These are phyloP conservation scores for Rhagoletis zephyria DNA, from an alignment of 1,140 invertebrate genomes.

Conservation along the genomic window DNA sequence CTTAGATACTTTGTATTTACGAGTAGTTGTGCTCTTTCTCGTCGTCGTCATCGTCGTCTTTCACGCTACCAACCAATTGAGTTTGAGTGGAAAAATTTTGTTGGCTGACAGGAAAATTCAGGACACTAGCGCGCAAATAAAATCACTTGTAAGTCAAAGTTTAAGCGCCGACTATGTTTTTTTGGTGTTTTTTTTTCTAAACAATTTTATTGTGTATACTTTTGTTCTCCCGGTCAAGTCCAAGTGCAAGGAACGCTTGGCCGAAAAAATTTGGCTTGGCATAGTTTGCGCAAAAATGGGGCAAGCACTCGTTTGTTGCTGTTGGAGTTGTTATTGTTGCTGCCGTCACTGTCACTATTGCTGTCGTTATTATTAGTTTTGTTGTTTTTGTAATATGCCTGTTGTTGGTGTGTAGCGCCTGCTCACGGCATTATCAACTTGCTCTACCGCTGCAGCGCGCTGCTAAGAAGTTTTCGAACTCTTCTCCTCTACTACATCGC, in stretches of 20 bases:
- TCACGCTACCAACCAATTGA: background rate
- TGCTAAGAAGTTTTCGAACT: background rate
- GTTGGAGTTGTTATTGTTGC: background rate
- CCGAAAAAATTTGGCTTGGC: conserved; percentile 42
- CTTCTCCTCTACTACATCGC: background rate
- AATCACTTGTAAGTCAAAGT: background rate
- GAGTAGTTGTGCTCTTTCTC: background rate
- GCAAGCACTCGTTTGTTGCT: background rate
- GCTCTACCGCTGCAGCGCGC: background rate
- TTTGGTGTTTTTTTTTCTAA: background rate
- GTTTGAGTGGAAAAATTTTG: background rate
- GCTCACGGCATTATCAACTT: conserved; percentile 38
- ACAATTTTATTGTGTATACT: too few relatives aligned
- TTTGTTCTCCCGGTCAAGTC: background rate
- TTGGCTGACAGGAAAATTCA: conserved; percentile 25
- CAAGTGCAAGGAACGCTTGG: background rate
- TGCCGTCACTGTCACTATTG: background rate
- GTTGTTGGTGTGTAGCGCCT: background rate
- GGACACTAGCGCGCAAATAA: conserved; percentile 1
- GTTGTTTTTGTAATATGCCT: background rate
- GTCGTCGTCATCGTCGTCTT: background rate
- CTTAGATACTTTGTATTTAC: conserved; percentile 5
- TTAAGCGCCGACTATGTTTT: background rate
- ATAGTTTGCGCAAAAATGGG: conserved; percentile 42
- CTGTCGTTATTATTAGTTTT: background rate